Conservation (phyloP, 2,113 vertebrate genomes). For the Neopipo cinnamomea region DNA sequence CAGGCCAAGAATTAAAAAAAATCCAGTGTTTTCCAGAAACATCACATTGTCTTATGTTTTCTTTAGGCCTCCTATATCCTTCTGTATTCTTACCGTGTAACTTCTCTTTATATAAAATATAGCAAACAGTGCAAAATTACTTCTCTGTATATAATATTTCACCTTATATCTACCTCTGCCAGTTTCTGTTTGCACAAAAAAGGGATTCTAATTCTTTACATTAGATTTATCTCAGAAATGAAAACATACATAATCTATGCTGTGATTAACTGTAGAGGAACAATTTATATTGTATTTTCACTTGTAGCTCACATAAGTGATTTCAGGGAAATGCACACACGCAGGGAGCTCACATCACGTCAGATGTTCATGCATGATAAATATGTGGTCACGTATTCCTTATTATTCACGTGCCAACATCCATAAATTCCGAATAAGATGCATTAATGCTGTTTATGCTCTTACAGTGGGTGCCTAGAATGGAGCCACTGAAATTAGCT, state of each 20-base stretch:
- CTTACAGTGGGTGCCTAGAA: background rate
- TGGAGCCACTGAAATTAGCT: background rate
- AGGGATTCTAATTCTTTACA: rapidly evolving
- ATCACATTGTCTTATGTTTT: background rate
- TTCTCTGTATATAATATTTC: background rate
- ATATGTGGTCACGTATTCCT: background rate
- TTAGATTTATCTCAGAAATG: background rate
- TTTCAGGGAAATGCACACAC: background rate
- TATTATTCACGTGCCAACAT: background rate
- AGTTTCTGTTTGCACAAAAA: background rate
- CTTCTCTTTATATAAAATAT: background rate
- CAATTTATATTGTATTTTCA: background rate
- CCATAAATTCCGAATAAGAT: background rate
- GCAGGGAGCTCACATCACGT: background rate
- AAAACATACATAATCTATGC: background rate
- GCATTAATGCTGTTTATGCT: background rate
- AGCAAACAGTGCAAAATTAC: rapidly evolving
- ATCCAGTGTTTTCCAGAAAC: background rate
- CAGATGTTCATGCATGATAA: background rate
- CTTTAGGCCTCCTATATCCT: background rate
- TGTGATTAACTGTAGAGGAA: background rate
- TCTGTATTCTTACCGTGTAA: background rate
- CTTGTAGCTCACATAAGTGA: background rate
- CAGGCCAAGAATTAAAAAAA: background rate
- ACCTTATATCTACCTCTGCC: background rate